These are phyloP conservation scores for Sphaeridia pumilis DNA, from an alignment of 2,888 invertebrate species.

Conservation along the genomic window DNA sequence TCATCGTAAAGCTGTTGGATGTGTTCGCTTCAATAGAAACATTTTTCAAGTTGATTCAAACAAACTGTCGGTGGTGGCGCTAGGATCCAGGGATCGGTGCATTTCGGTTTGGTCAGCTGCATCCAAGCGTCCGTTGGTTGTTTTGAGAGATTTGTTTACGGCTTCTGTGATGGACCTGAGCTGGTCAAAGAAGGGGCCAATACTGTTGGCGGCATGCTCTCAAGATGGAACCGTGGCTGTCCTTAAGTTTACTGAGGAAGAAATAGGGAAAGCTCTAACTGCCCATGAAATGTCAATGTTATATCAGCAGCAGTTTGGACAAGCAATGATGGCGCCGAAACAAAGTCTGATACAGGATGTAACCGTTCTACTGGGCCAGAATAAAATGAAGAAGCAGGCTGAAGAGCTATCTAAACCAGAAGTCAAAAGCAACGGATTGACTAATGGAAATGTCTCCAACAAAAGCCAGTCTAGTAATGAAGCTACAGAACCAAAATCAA, in stretches of 20 bases:
- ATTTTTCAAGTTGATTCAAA: slow-evolving; percentile 15
- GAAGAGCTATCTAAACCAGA: neutral
- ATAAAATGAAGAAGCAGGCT: neutral
- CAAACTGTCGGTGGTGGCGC: slow-evolving; percentile 73
- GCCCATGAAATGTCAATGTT: slow-evolving; percentile 69
- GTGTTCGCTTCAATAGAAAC: slow-evolving; percentile 48
- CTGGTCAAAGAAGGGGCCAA: slow-evolving; percentile 68
- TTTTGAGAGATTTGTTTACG: slow-evolving; percentile 83
- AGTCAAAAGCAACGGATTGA: no score
- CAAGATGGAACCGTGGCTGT: slow-evolving; percentile 90
- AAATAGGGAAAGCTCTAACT: slow-evolving; percentile 75
- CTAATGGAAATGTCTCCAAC: no score
- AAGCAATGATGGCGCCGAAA: neutral
- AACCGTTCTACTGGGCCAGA: slow-evolving; percentile 4
- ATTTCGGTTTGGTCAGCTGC: slow-evolving; percentile 94
- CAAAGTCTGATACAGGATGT: slow-evolving; percentile 13
- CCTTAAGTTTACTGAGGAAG: slow-evolving; percentile 71
- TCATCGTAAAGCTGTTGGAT: slow-evolving; percentile 91
- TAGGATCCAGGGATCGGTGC: slow-evolving; percentile 86
- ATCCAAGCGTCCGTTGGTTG: slow-evolving; percentile 83
- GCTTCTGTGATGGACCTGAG: slow-evolving; percentile 88
- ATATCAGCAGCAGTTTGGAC: slow-evolving; percentile 78
- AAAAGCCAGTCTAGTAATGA: neutral
- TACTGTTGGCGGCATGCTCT: slow-evolving; percentile 89
- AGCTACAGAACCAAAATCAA: no score